phyloP scores from a whole-genome alignment of 2,888 invertebrate species.

The Vandiemenella viatica region DNA sequence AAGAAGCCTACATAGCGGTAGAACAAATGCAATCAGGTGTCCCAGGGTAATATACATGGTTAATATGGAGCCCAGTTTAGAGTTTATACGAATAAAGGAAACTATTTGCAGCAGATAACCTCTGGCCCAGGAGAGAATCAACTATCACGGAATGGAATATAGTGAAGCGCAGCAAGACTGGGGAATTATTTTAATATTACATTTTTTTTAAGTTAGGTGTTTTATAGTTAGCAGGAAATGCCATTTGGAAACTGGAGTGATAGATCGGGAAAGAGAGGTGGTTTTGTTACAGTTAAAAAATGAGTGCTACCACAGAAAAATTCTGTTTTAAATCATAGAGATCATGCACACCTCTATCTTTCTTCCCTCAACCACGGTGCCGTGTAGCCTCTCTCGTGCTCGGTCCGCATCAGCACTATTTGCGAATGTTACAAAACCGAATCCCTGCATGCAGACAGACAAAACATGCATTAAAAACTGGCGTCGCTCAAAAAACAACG shows the following conservation, averaged over 20 bases:
- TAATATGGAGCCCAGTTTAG: not conserved
- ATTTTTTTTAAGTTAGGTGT: not conserved
- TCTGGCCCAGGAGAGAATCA: not conserved
- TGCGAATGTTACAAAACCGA: conserved; percentile 99
- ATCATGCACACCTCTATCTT: conserved; percentile 99
- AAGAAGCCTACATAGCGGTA: too few relatives aligned
- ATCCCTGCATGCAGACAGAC: conserved; percentile 99
- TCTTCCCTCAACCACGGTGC: conserved; percentile 99
- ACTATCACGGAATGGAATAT: not conserved
- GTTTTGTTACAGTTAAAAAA: not conserved
- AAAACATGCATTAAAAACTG: conserved; percentile 79
- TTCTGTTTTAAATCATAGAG: conserved; percentile 20
- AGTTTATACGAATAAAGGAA: not conserved
- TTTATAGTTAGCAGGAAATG: not conserved
- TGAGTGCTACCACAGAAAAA: conserved; percentile 22
- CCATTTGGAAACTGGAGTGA: not conserved
- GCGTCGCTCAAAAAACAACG: conserved; percentile 61
- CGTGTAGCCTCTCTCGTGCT: conserved; percentile 99
- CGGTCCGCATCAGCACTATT: conserved; percentile 99
- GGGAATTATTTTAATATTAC: not conserved
- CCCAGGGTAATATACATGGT: too few relatives aligned
- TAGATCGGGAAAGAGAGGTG: not conserved
- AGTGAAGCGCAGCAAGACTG: not conserved
- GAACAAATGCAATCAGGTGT: too few relatives aligned
- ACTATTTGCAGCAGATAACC: not conserved